Conservation (phyloP, 2,113 vertebrate genomes). For the Rhinogobius similis region DNA sequence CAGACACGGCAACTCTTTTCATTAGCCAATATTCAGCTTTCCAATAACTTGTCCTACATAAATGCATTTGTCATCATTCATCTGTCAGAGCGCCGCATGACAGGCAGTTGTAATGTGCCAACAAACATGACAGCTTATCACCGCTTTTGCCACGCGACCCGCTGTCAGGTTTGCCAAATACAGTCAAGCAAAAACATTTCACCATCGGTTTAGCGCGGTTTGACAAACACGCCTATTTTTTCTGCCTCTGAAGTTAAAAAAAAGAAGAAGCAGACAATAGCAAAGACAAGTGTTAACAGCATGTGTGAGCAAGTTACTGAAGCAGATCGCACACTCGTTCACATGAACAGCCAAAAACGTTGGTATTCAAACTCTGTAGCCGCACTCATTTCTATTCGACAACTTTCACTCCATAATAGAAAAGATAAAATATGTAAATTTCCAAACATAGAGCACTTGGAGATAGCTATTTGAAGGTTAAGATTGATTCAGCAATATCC, state of each 20-base stretch:
- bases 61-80: constrained; percentile 22
- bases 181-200: constrained; percentile 15
- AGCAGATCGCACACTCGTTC: constrained; percentile 21
- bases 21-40: constrained; percentile 21
- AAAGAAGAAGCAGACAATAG: constrained; percentile 34
- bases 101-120: not conserved
- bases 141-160: constrained; percentile 25
- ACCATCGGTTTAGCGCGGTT: not conserved
- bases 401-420: constrained; percentile 54
- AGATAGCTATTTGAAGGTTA: constrained; percentile 59
- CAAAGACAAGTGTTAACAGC: constrained; percentile 26
- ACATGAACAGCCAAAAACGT: constrained; percentile 35
- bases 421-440: constrained; percentile 69
- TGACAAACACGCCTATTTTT: not conserved
- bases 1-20: constrained; percentile 40
- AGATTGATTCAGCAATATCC: constrained; percentile 58
- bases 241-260: constrained; percentile 9
- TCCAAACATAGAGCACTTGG: constrained; percentile 35
- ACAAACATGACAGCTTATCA: constrained; percentile 8
- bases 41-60: constrained; percentile 22
- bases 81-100: constrained; percentile 18
- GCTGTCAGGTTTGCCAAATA: constrained; percentile 39
- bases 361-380: constrained; percentile 33
- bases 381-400: constrained; percentile 57
- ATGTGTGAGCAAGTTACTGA: constrained; percentile 8